Percentiles rank a stretch among this genome's conserved stretches.
phyloP scores from a whole-genome alignment of 2,888 invertebrate species.

The Sphaerophoria taeniata region DNA sequence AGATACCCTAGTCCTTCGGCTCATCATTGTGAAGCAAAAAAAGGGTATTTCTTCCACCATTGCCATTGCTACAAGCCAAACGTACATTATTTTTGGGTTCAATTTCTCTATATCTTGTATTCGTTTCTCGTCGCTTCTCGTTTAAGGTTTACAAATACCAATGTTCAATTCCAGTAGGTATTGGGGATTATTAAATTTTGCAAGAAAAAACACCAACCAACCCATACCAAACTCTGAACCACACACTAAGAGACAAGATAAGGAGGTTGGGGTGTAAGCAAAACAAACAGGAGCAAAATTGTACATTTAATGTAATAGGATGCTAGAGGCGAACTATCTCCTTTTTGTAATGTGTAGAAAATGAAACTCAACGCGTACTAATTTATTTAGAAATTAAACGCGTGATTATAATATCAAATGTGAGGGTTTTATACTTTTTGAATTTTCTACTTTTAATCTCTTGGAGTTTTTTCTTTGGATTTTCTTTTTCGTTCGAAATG shows the following conservation, averaged over 20 bases:
- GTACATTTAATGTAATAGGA: constrained; percentile 44
- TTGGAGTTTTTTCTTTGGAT: too few species aligned
- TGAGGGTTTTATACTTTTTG: constrained; percentile 4
- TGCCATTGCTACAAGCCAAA: constrained; percentile 5
- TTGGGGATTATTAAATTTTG: constrained; percentile 9
- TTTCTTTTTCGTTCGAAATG: constrained; percentile 1
- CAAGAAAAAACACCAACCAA: too few species aligned
- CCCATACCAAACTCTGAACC: too few species aligned
- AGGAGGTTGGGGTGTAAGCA: too few species aligned
- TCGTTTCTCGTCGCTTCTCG: neutral
- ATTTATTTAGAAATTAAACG: constrained; percentile 60
- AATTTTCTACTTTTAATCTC: neutral
- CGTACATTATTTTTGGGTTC: neutral
- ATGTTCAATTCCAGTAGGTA: constrained; percentile 29
- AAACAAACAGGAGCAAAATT: too few species aligned
- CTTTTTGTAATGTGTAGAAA: constrained; percentile 56
- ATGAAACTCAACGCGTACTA: constrained; percentile 57
- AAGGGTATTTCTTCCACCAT: constrained; percentile 12
- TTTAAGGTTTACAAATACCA: constrained; percentile 1
- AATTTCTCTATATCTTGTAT: constrained; percentile 51
- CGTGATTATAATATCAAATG: constrained; percentile 42
- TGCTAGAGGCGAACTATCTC: constrained; percentile 50
- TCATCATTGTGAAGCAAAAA: neutral
- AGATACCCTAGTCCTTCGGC: neutral
- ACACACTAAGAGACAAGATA: too few species aligned